Base-by-base conservation (phyloP, 1,140 invertebrate genomes). In the Bombyx mandarina region DNA sequence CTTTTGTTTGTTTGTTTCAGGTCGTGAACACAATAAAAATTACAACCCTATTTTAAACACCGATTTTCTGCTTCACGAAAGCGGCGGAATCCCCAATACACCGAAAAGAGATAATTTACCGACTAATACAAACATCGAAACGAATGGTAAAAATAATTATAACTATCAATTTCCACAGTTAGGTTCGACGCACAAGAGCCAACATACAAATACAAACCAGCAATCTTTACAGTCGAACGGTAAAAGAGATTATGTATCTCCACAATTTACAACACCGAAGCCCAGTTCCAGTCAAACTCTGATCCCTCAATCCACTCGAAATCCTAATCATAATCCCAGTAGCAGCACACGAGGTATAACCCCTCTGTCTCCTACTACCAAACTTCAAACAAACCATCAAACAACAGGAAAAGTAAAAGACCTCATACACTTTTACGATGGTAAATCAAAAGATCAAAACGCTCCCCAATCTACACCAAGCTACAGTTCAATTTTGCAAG, bases 11-110 rank as follows among this genome's bases (percentile, higher is more conserved):
- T 43, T 10, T 42, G 10, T 81, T 73, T 42, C 64, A 84, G 79
- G 67, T 53, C 54, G 62, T 51, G 64, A 63, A 56, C 61, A 65
- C 54, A 66, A 61, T 45, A 67, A 60, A 57, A 60, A 61, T 8
- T 70, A 75, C 58, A 57, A 62, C 48, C 74, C 73, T 57, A 80
- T 77, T 66, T 57, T 71, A 7, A 81, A 72, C 47, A 74, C 64
- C 18, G 83, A 86, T 47, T 86, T 86, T 62, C 68, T 86, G 66
- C 45, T 75, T 8, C 83, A 85, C 49, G 83, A 86, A 74, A 71
- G 71, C 63, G 73, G 77, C 52, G 65, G 57, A 18, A 22, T 22
- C 45, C 60, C 42, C 26, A 48, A 49, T 49, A 43, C 26, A 60
- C 48, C 49, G 26, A 60, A 60, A 57, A 69, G 53, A 54, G 57